Percentiles rank a stretch among this genome's conserved stretches.
Evolutionary conservation across 2,113 vertebrate genomes (phyloP).

Genomic region (Menidia beryllina): DNA sequence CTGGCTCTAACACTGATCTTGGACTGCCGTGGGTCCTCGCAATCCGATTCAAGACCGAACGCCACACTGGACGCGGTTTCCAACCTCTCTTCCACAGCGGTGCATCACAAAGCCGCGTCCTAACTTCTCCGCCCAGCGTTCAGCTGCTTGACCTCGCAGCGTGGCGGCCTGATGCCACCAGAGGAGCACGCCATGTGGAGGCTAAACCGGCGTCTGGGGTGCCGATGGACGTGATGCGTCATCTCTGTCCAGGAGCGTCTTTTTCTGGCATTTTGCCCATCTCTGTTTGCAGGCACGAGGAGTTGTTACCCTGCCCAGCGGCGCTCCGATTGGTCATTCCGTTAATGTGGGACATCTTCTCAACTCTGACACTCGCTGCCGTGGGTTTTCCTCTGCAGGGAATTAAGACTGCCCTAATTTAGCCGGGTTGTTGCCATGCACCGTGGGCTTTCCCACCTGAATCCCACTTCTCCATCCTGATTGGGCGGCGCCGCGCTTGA

Average conservation of each 20-base stretch:
- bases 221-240: not conserved
- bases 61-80: too few relatives aligned
- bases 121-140: not conserved
- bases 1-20: not conserved
- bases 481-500: constrained; percentile 8
- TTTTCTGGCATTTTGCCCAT: not conserved
- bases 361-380: constrained; percentile 13
- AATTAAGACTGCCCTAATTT: not conserved
- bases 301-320: not conserved
- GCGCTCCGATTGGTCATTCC: not conserved
- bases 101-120: too few relatives aligned
- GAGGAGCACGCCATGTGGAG: not conserved
- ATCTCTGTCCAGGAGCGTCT: not conserved
- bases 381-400: not conserved
- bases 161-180: not conserved
- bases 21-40: not conserved
- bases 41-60: not conserved
- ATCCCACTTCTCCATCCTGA: not conserved
- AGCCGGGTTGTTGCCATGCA: constrained; percentile 5
- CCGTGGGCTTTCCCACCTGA: constrained; percentile 24
- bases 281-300: not conserved
- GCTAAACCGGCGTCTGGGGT: too few relatives aligned
- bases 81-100: too few relatives aligned
- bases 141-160: not conserved
- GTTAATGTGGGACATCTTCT: constrained; percentile 7